Percentiles rank a stretch among this genome's conserved stretches.
phyloP scores from a whole-genome alignment of 2,797 vertebrate genomes.

The Lepilemur septentrionalis region DNA sequence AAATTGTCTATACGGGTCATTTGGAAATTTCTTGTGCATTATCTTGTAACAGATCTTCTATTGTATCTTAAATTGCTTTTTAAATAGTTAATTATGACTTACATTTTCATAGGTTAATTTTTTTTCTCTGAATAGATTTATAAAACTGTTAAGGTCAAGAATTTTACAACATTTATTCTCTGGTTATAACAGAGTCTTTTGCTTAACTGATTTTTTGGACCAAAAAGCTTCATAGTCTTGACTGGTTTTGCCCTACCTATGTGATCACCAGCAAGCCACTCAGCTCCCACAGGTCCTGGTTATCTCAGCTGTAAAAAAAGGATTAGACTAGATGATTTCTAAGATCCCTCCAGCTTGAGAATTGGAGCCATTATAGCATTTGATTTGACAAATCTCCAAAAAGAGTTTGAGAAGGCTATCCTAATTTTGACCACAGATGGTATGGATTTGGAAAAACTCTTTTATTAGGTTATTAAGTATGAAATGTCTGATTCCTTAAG shows the following conservation, averaged over 20 bases:
- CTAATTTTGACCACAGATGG: neutral
- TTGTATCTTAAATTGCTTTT: slow-evolving; percentile 38
- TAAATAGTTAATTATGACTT: slow-evolving; percentile 14
- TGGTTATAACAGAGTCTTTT: neutral
- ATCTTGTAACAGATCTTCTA: neutral
- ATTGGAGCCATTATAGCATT: slow-evolving; percentile 27
- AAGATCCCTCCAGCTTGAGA: slow-evolving; percentile 29
- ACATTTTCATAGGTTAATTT: neutral
- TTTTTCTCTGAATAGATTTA: neutral
- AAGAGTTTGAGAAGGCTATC: neutral
- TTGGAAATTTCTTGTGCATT: slow-evolving; percentile 9
- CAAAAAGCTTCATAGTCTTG: neutral
- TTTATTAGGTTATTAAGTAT: neutral
- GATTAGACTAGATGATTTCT: neutral
- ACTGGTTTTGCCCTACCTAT: neutral
- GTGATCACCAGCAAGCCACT: neutral
- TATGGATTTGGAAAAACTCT: neutral
- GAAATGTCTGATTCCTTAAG: no score
- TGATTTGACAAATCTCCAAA: slow-evolving; percentile 24
- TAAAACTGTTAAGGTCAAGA: slow-evolving; percentile 6
- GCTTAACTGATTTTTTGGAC: neutral
- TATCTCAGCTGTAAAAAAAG: neutral
- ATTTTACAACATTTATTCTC: neutral
- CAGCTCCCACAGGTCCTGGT: neutral
- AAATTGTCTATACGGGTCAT: neutral